Conservation (phyloP, 2,797 vertebrate genomes). For the Hydrolagus colliei region DNA sequence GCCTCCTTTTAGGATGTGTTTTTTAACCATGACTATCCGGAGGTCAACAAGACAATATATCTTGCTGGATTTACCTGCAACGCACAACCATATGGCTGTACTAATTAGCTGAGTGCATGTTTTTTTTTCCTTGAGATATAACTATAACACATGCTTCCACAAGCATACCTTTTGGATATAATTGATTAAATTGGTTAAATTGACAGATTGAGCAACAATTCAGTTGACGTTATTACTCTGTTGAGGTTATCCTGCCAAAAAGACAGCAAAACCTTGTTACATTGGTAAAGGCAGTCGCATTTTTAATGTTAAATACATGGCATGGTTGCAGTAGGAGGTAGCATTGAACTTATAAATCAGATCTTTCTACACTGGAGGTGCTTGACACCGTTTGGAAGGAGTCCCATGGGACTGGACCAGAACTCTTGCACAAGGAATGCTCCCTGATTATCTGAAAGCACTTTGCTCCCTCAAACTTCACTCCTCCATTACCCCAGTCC, state of each 20-base stretch:
- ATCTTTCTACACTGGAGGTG: not conserved
- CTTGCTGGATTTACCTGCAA: not conserved
- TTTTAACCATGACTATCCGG: not conserved
- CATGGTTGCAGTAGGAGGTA: not conserved
- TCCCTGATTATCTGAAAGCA: constrained; percentile 4
- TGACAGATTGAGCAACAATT: too few relatives aligned
- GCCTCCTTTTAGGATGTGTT: not conserved
- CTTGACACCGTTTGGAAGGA: not conserved
- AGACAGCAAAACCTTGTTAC: not conserved
- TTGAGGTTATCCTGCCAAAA: not conserved
- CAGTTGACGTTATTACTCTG: not conserved
- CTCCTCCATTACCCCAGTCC: too few relatives aligned
- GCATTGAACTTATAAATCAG: not conserved
- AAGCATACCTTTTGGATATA: not conserved
- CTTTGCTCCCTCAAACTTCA: too few relatives aligned
- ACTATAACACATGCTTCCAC: not conserved
- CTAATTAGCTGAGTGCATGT: not conserved
- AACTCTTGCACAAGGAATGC: not conserved
- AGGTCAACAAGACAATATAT: too few relatives aligned
- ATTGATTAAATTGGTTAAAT: constrained; percentile 6
- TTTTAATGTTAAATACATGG: not conserved
- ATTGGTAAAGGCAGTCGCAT: not conserved
- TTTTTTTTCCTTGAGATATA: not conserved
- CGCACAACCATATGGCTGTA: not conserved
- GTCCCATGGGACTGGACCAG: not conserved